These are phyloP conservation scores for Anthopleura xanthogrammica DNA, from an alignment of 92 coral and sea anemone genomes.

Conservation along the genomic window DNA sequence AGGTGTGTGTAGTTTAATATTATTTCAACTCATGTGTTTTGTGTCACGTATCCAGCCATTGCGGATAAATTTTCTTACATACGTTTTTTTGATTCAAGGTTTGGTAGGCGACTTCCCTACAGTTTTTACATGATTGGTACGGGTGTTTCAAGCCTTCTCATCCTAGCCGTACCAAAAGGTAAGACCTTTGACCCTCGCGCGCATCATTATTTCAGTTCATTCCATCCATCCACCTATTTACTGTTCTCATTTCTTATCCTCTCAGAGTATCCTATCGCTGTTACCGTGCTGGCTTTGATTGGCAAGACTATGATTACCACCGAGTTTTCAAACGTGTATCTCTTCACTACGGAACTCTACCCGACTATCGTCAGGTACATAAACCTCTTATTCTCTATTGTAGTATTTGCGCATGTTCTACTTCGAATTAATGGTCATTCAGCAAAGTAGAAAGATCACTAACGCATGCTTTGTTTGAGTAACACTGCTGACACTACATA, in stretches of 20 bases:
- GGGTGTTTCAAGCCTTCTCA: conserved; percentile 32
- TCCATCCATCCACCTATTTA: not conserved
- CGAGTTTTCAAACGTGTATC: conserved; percentile 45
- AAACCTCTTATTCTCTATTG: not conserved
- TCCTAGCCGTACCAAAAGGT: conserved; percentile 41
- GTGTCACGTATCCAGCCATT: not conserved
- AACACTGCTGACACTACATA: not conserved
- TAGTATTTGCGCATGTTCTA: too few relatives aligned
- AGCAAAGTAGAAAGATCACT: too few relatives aligned
- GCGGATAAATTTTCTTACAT: not conserved
- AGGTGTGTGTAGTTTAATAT: conserved; percentile 29
- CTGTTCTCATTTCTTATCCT: not conserved
- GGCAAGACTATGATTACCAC: conserved; percentile 44
- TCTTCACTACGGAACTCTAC: conserved; percentile 51
- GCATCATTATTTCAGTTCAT: not conserved
- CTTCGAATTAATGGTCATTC: not conserved
- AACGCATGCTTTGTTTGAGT: not conserved
- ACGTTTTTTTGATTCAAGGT: conserved; percentile 3
- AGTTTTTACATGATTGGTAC: conserved; percentile 34
- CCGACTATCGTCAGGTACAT: conserved; percentile 56
- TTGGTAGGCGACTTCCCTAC: conserved; percentile 40
- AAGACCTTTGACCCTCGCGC: not conserved
- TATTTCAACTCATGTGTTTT: not conserved
- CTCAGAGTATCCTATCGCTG: conserved; percentile 37
- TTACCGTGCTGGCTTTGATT: conserved; percentile 47